Evolutionary conservation across 2,113 vertebrate species (phyloP).

Genomic region (Coracopsis vasa): DNA sequence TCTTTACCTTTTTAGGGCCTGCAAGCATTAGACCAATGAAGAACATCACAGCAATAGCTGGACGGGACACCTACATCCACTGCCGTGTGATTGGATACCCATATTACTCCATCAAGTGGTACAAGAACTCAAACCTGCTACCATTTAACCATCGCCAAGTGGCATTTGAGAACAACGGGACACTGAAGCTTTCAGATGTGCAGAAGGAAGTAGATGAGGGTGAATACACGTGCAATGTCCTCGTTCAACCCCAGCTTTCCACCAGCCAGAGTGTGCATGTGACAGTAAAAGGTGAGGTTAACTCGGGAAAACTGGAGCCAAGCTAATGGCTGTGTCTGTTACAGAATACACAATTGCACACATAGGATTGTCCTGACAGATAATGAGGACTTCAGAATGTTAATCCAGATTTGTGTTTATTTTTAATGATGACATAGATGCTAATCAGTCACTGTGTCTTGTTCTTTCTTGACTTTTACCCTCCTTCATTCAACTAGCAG

Average conservation of each 20-base stretch:
- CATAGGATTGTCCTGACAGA: background rate
- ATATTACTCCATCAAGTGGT: conserved; percentile 99
- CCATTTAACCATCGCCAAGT: conserved; percentile 98
- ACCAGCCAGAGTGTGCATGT: conserved; percentile 95
- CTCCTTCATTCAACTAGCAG: background rate
- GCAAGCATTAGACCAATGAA: conserved; percentile 98
- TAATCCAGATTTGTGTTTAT: background rate
- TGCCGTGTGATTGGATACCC: conserved; percentile 98
- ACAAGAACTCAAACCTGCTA: conserved; percentile 94
- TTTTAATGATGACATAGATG: background rate
- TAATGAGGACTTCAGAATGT: background rate
- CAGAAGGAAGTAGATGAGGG: conserved; percentile 94
- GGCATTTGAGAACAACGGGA: conserved; percentile 97
- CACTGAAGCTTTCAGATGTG: conserved; percentile 92
- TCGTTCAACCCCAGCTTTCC: conserved; percentile 94
- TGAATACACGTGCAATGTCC: conserved; percentile 95
- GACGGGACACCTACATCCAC: conserved; percentile 95
- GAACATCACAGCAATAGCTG: conserved; percentile 97
- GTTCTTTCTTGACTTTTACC: background rate
- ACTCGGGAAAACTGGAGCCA: background rate
- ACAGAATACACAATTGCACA: background rate
- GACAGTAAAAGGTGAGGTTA: conserved; percentile 87
- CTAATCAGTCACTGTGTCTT: background rate
- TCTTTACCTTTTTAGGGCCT: conserved; percentile 83
- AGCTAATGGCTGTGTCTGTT: background rate